Base-by-base conservation (phyloP, 2,113 vertebrate genomes). In the Tricholaema leucomelas region DNA sequence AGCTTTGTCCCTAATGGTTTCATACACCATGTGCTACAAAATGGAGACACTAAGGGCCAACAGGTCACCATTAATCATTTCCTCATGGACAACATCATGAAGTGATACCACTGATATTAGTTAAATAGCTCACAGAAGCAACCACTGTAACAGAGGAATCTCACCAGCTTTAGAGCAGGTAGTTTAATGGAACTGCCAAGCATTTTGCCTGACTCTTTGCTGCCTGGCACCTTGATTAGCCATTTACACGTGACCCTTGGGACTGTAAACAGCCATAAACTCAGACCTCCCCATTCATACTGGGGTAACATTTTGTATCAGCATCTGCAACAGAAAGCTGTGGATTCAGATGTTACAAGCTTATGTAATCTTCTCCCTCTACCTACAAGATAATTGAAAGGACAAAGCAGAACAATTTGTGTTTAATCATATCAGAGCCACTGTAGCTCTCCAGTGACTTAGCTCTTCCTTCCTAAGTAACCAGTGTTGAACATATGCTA, bases 361-460 rank as follows among this genome's bases (percentile, higher is more conserved):
- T 70, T 46, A 17, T 25, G 11, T 31, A 40, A 20, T 28, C 13
- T 44, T 84, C 81, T 70, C 50, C 30, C 89, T 86, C 66, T 95
- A 85, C 76, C 81, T 90, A 80, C 72, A 91, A 85, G 75, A 60
- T 73, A 91, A 95, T 64, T 77, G 46, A 38, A 92, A 90, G 36
- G 91, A 95, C 30, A 88, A 64, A 87, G 66, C 36, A 88, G 90
- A 96, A 92, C 48, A 92, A 95, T 91, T 92, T 76, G 78, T 92
- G 80, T 93, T 96, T 93, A 28, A 91, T 93, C 86, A 80, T 95
- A 97, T 92, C 75, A 83, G 91, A 97, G 77, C 31, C 86, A 92
- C 76, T 80, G 78, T 33, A 85, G 58, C 31, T 88, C 92, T 87
- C 56, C 1, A 35, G 89, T 86, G 90, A 86, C 94, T 96, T 92